Evolutionary conservation across 2,888 invertebrate species (phyloP).

Genomic region (Hymenopus coronatus): DNA sequence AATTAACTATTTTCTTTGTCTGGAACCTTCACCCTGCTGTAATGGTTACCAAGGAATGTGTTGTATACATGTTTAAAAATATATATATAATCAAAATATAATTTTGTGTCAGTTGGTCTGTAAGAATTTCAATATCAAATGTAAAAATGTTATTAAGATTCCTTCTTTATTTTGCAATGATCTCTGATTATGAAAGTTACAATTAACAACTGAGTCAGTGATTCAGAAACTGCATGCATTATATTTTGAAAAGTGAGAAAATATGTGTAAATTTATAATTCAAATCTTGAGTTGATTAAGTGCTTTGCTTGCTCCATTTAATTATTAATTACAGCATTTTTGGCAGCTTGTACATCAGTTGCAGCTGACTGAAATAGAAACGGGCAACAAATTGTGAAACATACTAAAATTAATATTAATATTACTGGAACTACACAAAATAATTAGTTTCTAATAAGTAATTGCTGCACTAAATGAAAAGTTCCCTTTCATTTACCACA

Average conservation of each 20-base stretch:
- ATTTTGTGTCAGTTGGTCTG: not conserved
- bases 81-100: not conserved
- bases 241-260: not conserved
- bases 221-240: not conserved
- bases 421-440: no score
- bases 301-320: no score
- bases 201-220: not conserved
- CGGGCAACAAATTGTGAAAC: no score
- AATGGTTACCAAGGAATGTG: not conserved
- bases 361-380: no score
- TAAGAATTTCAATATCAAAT: not conserved
- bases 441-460: no score
- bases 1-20: not conserved
- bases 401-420: no score
- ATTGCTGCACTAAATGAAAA: no score
- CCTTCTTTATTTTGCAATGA: not conserved
- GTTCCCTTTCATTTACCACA: no score
- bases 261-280: no score
- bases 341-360: no score
- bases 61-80: not conserved
- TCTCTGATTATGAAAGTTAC: not conserved
- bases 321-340: no score
- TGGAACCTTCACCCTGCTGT: not conserved
- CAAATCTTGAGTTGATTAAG: no score
- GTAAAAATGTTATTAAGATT: not conserved